phyloP scores from a whole-genome alignment of 2,113 vertebrate genomes.

The Glaucomys volans region DNA sequence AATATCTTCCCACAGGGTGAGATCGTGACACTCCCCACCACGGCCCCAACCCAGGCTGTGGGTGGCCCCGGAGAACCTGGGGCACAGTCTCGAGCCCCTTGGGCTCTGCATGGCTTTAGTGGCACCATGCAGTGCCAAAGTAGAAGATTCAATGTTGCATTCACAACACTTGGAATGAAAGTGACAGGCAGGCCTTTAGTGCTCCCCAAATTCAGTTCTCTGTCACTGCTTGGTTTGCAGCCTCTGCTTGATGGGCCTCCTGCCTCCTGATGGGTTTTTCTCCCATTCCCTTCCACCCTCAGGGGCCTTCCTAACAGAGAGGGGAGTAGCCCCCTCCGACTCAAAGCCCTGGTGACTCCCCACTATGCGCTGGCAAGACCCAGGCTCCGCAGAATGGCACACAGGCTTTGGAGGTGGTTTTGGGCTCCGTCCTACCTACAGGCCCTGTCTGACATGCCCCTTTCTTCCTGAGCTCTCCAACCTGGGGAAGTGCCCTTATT shows the following conservation, averaged over 20 bases:
- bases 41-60: background rate
- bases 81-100: background rate
- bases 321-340: rapidly evolving
- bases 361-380: background rate
- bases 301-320: background rate
- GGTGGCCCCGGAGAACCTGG: background rate
- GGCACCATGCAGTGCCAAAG: background rate
- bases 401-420: background rate
- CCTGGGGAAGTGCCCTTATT: background rate
- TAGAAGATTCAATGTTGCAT: background rate
- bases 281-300: background rate
- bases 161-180: background rate
- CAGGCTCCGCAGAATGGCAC: background rate
- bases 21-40: no score
- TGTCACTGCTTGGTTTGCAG: background rate
- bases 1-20: background rate
- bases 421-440: background rate
- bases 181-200: no score
- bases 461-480: no score
- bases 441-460: background rate
- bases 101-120: background rate
- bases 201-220: background rate
- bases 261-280: background rate
- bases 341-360: background rate
- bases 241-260: background rate